These are phyloP conservation scores for Caenorhabditis imperialis DNA, from an alignment of 2,888 invertebrate species.

Conservation along the genomic window DNA sequence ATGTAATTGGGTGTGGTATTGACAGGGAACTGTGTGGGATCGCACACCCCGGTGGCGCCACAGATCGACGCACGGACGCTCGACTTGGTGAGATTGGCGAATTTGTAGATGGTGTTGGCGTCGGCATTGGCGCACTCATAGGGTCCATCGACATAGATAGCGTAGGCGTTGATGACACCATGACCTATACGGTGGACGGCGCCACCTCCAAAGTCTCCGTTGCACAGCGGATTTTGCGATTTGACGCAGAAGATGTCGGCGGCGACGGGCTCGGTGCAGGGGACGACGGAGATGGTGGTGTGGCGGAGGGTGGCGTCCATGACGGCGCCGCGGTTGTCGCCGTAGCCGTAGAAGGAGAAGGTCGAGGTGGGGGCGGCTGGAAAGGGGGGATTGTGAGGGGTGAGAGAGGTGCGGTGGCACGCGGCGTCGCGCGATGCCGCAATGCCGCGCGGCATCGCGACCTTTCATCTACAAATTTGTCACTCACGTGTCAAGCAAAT, in stretches of 20 bases:
- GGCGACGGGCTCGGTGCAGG: not conserved
- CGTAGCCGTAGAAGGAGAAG: conserved; percentile 21
- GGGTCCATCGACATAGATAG: conserved; percentile 25
- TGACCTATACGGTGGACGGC: conserved; percentile 3
- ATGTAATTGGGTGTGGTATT: too few species aligned
- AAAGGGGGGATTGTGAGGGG: not conserved
- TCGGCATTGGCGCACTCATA: conserved; percentile 14
- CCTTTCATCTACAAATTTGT: not conserved
- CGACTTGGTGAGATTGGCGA: conserved; percentile 6
- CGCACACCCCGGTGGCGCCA: conserved; percentile 3
- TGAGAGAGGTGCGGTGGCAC: not conserved
- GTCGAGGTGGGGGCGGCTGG: not conserved
- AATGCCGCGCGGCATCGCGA: not conserved
- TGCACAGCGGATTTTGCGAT: conserved; percentile 11
- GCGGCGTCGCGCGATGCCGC: not conserved
- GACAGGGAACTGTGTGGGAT: too few species aligned
- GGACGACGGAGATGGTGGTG: not conserved
- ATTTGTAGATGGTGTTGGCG: conserved; percentile 4
- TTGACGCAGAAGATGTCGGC: conserved; percentile 18
- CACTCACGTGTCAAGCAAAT: conserved; percentile 4
- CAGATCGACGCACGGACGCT: conserved; percentile 8
- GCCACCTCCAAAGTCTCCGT: conserved; percentile 35
- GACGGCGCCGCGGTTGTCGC: conserved; percentile 28
- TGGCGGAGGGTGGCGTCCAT: conserved; percentile 23
- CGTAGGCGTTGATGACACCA: conserved; percentile 3